A percentile compares a stretch with the other conserved stretches of the same genome.
Conservation (phyloP, 2,113 vertebrate species). For the Siniperca chuatsi region DNA sequence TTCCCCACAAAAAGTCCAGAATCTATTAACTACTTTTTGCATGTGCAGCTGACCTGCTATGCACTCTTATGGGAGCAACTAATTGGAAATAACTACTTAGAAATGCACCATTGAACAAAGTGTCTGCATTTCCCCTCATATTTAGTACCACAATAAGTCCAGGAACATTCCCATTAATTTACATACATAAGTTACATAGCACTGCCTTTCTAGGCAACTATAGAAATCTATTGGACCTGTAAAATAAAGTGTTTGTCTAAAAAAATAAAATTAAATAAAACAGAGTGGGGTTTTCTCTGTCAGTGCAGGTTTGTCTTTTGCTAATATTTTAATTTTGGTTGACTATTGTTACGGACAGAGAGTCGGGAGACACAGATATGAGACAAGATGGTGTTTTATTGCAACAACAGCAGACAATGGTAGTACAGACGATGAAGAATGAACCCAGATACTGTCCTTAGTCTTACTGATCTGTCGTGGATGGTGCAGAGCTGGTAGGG, state of each 20-base stretch:
- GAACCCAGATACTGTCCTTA: too few species aligned
- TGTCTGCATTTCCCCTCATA: background rate
- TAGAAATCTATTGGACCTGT: background rate
- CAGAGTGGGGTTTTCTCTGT: background rate
- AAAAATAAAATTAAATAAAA: too few species aligned
- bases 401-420: too few species aligned
- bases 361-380: too few species aligned
- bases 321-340: background rate
- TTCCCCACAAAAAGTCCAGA: too few species aligned
- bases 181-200: background rate
- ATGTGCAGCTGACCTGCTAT: background rate
- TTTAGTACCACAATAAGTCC: background rate
- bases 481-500: too few species aligned
- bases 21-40: background rate
- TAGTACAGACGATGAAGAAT: too few species aligned
- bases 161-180: background rate
- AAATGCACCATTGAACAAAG: background rate
- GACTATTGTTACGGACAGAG: background rate
- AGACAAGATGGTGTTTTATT: too few species aligned
- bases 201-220: background rate
- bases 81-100: background rate
- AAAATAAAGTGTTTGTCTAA: background rate
- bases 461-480: too few species aligned
- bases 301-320: too few species aligned
- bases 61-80: background rate